phyloP scores from a whole-genome alignment of 2,113 vertebrate genomes.

The Chunga burmeisteri region DNA sequence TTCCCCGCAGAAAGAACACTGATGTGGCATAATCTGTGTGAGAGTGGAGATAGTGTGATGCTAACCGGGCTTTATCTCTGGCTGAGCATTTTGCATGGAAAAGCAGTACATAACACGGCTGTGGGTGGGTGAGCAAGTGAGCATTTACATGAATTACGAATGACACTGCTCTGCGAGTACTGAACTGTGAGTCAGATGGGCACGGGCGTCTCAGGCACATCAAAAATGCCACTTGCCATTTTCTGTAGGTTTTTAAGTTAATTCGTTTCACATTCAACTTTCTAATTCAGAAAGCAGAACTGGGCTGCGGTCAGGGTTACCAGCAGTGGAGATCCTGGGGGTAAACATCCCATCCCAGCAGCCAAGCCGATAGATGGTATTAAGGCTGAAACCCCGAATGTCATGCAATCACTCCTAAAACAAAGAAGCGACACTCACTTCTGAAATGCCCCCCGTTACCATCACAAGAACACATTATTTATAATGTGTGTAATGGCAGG shows the following conservation, averaged over 20 bases:
- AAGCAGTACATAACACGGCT: background rate
- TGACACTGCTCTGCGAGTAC: background rate
- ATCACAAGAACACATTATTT: constrained; percentile 2
- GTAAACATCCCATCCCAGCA: background rate
- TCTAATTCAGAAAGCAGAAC: background rate
- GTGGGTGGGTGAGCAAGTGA: background rate
- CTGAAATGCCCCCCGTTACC: background rate
- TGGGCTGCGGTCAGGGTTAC: background rate
- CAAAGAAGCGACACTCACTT: background rate
- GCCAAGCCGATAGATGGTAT: background rate
- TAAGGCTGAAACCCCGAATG: background rate
- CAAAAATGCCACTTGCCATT: background rate
- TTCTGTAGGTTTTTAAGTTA: background rate
- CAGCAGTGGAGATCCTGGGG: background rate
- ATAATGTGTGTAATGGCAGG: background rate
- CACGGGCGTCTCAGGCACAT: background rate
- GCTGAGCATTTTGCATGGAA: background rate
- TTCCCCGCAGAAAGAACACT: background rate
- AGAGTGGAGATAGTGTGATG: background rate
- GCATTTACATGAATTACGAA: background rate
- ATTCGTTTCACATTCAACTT: background rate
- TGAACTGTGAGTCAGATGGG: constrained; percentile 24
- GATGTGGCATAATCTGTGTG: background rate
- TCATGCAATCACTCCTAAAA: background rate
- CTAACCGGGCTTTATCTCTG: background rate